These are phyloP conservation scores for Encarsia formosa DNA, from an alignment of 2,888 invertebrate species.

Conservation along the genomic window DNA sequence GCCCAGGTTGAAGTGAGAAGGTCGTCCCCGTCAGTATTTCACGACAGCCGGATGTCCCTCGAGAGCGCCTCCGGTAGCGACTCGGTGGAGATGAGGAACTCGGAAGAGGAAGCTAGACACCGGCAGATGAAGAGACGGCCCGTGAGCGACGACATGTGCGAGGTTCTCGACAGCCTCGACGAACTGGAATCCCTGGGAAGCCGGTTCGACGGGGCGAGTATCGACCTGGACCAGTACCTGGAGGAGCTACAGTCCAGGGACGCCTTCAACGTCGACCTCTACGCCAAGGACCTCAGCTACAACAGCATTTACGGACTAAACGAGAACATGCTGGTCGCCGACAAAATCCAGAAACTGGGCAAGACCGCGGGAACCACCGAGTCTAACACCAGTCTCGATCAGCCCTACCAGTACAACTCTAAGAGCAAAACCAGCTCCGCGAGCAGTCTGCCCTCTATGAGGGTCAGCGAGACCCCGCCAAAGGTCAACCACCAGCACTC, in stretches of 20 bases:
- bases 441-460: conserved; percentile 46
- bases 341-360: conserved; percentile 39
- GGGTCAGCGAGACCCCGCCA: conserved; percentile 42
- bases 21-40: conserved; percentile 40
- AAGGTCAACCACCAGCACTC: conserved; percentile 43
- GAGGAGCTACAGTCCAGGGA: conserved; percentile 61
- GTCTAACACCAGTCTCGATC: conserved; percentile 31
- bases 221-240: conserved; percentile 67
- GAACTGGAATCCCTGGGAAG: conserved; percentile 62
- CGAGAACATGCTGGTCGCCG: conserved; percentile 39
- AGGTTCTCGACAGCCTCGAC: conserved; percentile 57
- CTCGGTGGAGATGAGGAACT: conserved; percentile 57
- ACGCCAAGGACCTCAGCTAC: conserved; percentile 45
- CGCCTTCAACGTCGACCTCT: conserved; percentile 48
- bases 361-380: conserved; percentile 25
- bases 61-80: conserved; percentile 50
- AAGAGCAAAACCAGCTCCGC: conserved; percentile 44
- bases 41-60: conserved; percentile 41
- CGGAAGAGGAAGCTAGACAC: conserved; percentile 55
- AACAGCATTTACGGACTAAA: conserved; percentile 46
- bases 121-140: conserved; percentile 67
- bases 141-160: conserved; percentile 63
- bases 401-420: conserved; percentile 35
- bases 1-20: conserved; percentile 37
- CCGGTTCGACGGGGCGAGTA: conserved; percentile 57